Evolutionary conservation across 2,113 vertebrate species (phyloP).

Genomic region (Prunella fulvescens): DNA sequence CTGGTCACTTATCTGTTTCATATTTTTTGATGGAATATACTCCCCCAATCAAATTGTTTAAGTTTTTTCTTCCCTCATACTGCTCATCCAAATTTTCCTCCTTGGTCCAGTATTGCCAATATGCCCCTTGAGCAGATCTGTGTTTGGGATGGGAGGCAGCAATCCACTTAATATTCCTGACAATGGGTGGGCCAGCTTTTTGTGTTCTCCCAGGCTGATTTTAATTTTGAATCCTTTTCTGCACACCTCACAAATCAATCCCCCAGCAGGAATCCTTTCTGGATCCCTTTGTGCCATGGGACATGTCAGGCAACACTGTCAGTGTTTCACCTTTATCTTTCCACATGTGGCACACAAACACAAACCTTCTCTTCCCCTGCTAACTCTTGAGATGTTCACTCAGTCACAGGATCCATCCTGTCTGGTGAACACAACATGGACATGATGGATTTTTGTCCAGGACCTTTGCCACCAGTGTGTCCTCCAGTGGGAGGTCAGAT

Average conservation of each 20-base stretch:
- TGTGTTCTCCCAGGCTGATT: background rate
- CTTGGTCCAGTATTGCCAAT: background rate
- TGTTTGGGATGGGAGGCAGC: background rate
- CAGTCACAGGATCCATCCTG: background rate
- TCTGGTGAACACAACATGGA: background rate
- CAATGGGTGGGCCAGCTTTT: background rate
- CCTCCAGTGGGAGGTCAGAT: background rate
- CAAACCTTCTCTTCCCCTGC: background rate
- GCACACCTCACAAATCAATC: background rate
- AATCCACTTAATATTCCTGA: fast-evolving
- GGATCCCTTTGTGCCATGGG: background rate
- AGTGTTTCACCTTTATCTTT: background rate
- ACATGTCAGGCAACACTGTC: background rate
- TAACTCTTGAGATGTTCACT: background rate
- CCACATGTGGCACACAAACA: background rate
- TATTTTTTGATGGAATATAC: background rate
- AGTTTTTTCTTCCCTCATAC: background rate
- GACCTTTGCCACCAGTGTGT: background rate
- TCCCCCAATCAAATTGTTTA: background rate
- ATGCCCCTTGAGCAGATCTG: background rate
- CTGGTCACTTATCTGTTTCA: background rate
- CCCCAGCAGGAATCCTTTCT: background rate
- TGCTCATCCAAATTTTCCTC: background rate
- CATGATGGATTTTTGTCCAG: background rate
- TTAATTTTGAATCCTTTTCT: background rate